These are phyloP conservation scores for Colletes collaris DNA, from an alignment of 2,888 invertebrate genomes.

Conservation along the genomic window DNA sequence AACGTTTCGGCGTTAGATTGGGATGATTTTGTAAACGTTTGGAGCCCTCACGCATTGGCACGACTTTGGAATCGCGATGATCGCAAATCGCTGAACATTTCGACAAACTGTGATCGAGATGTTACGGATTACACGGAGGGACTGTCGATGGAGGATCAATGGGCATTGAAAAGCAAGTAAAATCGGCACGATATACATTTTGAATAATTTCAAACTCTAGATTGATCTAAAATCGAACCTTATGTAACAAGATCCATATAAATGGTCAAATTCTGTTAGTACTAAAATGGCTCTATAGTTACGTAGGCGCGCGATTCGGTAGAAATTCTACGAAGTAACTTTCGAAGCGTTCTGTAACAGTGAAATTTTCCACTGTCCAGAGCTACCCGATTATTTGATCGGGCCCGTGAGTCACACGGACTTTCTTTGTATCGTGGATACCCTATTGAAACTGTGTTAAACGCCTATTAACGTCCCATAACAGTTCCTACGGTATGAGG, in stretches of 20 bases:
- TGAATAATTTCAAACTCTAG: neutral
- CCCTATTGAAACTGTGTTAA: too few relatives aligned
- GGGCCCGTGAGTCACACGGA: neutral
- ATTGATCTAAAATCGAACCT: neutral
- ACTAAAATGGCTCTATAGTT: too few relatives aligned
- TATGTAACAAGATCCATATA: too few relatives aligned
- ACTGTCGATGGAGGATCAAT: conserved; percentile 83
- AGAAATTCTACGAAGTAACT: too few relatives aligned
- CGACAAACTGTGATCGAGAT: conserved; percentile 83
- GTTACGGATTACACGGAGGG: conserved; percentile 83
- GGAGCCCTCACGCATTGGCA: conserved; percentile 66
- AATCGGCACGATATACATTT: neutral
- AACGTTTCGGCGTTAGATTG: neutral
- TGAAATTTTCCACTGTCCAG: too few relatives aligned
- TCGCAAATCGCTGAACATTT: conserved; percentile 82
- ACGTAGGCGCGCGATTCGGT: too few relatives aligned
- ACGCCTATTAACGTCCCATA: neutral
- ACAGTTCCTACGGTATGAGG: neutral
- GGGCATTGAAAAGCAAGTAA: conserved; percentile 85
- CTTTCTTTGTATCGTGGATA: neutral
- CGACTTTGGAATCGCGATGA: conserved; percentile 78
- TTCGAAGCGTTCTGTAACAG: too few relatives aligned
- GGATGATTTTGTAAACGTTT: conserved; percentile 56
- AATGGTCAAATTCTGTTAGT: too few relatives aligned
- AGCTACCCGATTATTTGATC: neutral